Evolutionary conservation across 2,888 invertebrate genomes (phyloP), one percentile per base, ranked within the genome.

Genomic region (Melanargia galathea): DNA sequence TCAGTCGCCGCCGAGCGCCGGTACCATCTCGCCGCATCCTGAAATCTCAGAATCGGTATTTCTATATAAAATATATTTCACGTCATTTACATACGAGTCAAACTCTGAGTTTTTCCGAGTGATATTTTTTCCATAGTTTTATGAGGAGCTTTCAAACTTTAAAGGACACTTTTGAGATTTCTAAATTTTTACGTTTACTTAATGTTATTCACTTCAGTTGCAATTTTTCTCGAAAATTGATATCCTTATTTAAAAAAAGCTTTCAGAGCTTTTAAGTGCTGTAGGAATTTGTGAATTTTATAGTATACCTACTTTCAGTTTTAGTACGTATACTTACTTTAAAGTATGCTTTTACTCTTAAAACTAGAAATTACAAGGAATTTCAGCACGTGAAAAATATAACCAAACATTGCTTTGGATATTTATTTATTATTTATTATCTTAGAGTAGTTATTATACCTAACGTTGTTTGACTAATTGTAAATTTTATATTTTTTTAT

Each of bases 21-120:
- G 57, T 60, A 30, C 52, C 65, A 66, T 63, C 65, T 35, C 60
- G 55, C 57, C 65, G 65, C 65, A 48, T 66, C 38, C 58, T 48
- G 35, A 35, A 16, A 35, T 16, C 33, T 33, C 45, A 13, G 35
- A 48, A 58, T 33, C 60, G 60, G 60, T 60, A 60, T 58, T n/a
- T 22, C 13, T 11, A n/a, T n/a, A n/a, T n/a, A 11, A 43, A 11
- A 26, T 30, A 43, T 30, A 10, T 45, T 57, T 45, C 11, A 52
- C 22, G 40, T 40, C 20, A 30, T 38, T 33, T 22, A 54, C 46
- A 30, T 16, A 13, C 33, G 38, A 46, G 52, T 45, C 43, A 2
- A 38, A 45, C 49, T 59, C 33, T 26, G 22, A 40, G 30, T 57
- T 18, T 35, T 33, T 20, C 13, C 13, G 26, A 45, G 60, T 66